Evolutionary conservation across 2,113 vertebrate species (phyloP).

Genomic region (Acrocephalus arundinaceus): DNA sequence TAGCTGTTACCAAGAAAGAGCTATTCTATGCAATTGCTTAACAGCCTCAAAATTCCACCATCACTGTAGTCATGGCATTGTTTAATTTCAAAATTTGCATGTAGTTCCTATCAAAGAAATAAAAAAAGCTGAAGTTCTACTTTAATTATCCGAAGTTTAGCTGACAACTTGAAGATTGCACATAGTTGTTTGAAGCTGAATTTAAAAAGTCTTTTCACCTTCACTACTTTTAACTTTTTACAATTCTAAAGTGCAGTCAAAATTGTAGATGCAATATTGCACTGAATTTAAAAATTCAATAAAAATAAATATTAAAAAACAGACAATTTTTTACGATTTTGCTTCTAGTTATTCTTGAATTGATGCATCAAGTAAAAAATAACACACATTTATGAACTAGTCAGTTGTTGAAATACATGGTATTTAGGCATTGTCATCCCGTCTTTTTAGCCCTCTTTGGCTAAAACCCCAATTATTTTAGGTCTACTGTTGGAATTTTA

Average conservation of each 20-base stretch:
- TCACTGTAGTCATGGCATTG: background rate
- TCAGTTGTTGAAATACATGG: background rate
- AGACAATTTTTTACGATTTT: background rate
- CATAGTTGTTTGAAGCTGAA: background rate
- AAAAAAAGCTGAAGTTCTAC: background rate
- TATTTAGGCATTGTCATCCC: background rate
- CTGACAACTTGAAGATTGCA: background rate
- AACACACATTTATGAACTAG: background rate
- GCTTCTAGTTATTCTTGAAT: background rate
- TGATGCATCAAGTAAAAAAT: background rate
- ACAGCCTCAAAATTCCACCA: background rate
- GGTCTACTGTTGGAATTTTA: background rate
- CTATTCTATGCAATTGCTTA: background rate
- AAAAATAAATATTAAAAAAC: background rate
- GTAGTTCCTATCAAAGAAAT: background rate
- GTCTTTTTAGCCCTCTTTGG: background rate
- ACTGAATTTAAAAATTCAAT: background rate
- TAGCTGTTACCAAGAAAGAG: background rate
- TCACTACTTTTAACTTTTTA: background rate
- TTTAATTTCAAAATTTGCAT: background rate
- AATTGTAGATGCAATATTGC: background rate
- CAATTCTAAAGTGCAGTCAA: background rate
- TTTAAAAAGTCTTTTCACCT: background rate
- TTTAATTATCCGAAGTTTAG: background rate
- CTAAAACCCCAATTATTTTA: accelerated